These are phyloP conservation scores for Fissipunctia ypsillon DNA, from an alignment of 2,888 invertebrate species.

Conservation along the genomic window DNA sequence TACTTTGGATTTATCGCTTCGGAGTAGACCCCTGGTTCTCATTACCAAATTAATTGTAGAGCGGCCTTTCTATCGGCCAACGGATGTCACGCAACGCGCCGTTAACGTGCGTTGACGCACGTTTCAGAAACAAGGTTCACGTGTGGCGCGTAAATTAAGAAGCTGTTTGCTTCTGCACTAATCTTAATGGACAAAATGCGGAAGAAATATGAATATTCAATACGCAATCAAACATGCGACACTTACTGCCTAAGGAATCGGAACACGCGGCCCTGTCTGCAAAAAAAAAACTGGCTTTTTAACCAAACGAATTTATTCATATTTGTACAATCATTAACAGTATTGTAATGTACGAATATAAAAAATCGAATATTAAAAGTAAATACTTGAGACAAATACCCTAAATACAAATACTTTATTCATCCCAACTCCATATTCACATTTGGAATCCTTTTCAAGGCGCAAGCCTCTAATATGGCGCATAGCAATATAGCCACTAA, in stretches of 20 bases:
- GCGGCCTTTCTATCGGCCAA: no score
- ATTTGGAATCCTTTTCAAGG: constrained; percentile 29
- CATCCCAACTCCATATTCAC: not conserved
- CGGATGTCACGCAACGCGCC: not conserved
- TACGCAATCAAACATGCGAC: not conserved
- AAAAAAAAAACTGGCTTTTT: not conserved
- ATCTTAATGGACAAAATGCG: not conserved
- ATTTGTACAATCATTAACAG: not conserved
- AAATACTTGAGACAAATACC: not conserved
- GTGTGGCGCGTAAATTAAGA: not conserved
- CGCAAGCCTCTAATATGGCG: constrained; percentile 51
- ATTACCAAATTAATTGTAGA: not conserved
- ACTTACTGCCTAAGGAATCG: not conserved
- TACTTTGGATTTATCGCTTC: no score
- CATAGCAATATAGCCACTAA: constrained; percentile 58
- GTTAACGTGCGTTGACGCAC: not conserved
- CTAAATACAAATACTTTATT: not conserved
- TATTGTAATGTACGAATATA: not conserved
- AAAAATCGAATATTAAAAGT: not conserved
- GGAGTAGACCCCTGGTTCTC: no score
- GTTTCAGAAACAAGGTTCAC: not conserved
- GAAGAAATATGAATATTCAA: not conserved
- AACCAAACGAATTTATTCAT: not conserved
- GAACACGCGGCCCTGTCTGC: not conserved
- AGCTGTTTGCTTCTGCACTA: not conserved